These are phyloP conservation scores for Bettongia penicillata DNA, from an alignment of 2,113 vertebrate species.

Conservation along the genomic window DNA sequence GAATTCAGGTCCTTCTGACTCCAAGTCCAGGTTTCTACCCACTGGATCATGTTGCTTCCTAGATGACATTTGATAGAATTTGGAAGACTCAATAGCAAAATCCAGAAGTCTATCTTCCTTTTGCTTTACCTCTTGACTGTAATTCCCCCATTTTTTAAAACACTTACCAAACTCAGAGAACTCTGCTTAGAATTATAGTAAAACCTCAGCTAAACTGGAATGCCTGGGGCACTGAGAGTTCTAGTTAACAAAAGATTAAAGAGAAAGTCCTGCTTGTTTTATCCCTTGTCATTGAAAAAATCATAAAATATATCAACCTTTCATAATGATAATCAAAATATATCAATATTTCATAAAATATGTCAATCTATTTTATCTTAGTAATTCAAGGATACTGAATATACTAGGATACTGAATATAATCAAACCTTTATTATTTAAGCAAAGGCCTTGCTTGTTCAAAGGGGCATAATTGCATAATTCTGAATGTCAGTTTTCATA, in stretches of 20 bases:
- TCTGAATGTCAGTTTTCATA: not conserved
- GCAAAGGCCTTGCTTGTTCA: not conserved
- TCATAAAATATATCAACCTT: not conserved
- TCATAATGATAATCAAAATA: not conserved
- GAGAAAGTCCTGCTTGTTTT: slow-evolving; percentile 23
- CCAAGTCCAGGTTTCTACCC: not conserved
- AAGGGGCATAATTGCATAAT: not conserved
- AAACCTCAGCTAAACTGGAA: not conserved
- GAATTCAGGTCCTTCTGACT: not conserved
- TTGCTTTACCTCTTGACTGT: not conserved
- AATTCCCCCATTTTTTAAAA: slow-evolving; percentile 26
- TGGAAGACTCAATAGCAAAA: not conserved
- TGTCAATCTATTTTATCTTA: slow-evolving; percentile 3
- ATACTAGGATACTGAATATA: not conserved
- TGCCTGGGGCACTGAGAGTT: not conserved
- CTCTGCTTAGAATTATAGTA: not conserved
- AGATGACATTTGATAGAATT: slow-evolving; percentile 13
- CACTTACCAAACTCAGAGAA: not conserved
- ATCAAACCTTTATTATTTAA: not conserved
- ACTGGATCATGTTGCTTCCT: no score
- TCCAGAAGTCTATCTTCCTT: slow-evolving; percentile 3
- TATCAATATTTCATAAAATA: not conserved
- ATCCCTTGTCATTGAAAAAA: slow-evolving; percentile 32
- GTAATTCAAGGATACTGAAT: not conserved
- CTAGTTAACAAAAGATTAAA: slow-evolving; percentile 18